Base-by-base conservation (phyloP, 2,888 invertebrate species). In the Vanessa cardui region DNA sequence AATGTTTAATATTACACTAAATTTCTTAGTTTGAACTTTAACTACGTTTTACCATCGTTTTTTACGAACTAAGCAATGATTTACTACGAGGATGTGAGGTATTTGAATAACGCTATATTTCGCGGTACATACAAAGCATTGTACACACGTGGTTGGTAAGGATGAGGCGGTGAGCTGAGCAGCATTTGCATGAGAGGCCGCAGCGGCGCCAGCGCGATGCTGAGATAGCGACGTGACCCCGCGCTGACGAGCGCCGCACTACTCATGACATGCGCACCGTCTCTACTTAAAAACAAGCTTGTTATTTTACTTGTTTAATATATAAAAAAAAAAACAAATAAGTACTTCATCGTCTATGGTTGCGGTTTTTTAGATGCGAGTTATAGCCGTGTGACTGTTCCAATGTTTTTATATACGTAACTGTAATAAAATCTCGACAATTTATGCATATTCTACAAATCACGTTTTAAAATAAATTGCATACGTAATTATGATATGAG, bases 141-240 rank as follows among this genome's bases (percentile, higher is more conserved):
- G 39, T 39, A 39, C 31, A 33, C 66, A 67, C 66, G 66, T 67
- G 62, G 58, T 44, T 21, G 52, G 46, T 59, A 45, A 31, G 54
- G 16, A 39, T 39, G 39, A 39, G 39, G 12, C 39, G 39, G 39
- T 39, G 39, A 39, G 39, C 47, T 47, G 16, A 47, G 16, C 31
- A 72, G 70, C 60, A 75, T 75, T 75, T 75, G 74, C 75, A 71
- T 76, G 74, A 68, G 67, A 52, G 61, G 60, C 50, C 46, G 54
- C 64, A 60, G 31, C 74, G 75, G 78, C 77, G 78, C 77, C 74
- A 73, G 73, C 72, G 73, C 69, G 70, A 73, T 70, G 62, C 70
- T 18, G n/a, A 54, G 76, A 76, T 75, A 72, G 66, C 68, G 61
- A 73, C 75, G 76, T 74, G 72, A 69, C 74, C 70, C 64, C 54